Percentiles rank a stretch among this genome's conserved stretches.
These are phyloP conservation scores for Peromyscus polionotus DNA, from an alignment of 2,113 vertebrate genomes.

Conservation along the genomic window DNA sequence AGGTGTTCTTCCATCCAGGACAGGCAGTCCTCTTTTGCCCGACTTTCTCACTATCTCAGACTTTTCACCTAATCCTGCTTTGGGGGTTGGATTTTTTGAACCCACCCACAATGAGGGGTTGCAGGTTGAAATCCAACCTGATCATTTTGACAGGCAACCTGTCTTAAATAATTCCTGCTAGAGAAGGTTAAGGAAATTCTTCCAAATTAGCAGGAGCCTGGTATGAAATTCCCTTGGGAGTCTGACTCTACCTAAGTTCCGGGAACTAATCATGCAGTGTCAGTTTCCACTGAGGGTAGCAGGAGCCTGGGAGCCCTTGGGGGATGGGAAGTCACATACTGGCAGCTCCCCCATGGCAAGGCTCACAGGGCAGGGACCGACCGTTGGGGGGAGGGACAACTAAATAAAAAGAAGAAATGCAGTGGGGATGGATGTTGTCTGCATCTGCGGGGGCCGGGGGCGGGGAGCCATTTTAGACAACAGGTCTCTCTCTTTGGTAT, in stretches of 20 bases:
- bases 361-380: background rate
- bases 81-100: background rate
- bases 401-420: background rate
- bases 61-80: background rate
- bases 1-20: background rate
- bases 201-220: background rate
- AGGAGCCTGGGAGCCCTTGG: background rate
- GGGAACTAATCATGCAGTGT: background rate
- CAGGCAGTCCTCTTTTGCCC: background rate
- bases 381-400: background rate
- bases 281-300: background rate
- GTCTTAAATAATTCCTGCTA: constrained; percentile 12
- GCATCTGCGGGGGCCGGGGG: accelerated
- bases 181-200: background rate
- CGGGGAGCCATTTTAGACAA: background rate
- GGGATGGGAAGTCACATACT: background rate
- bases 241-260: background rate
- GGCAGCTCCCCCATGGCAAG: background rate
- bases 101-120: background rate
- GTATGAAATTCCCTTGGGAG: background rate
- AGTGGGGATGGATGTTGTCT: background rate
- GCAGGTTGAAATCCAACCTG: constrained; percentile 37
- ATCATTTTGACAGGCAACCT: background rate
- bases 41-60: background rate
- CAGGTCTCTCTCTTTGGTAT: background rate